These are phyloP conservation scores for Poliocrania exsul DNA, from an alignment of 2,797 vertebrate species.

Conservation along the genomic window DNA sequence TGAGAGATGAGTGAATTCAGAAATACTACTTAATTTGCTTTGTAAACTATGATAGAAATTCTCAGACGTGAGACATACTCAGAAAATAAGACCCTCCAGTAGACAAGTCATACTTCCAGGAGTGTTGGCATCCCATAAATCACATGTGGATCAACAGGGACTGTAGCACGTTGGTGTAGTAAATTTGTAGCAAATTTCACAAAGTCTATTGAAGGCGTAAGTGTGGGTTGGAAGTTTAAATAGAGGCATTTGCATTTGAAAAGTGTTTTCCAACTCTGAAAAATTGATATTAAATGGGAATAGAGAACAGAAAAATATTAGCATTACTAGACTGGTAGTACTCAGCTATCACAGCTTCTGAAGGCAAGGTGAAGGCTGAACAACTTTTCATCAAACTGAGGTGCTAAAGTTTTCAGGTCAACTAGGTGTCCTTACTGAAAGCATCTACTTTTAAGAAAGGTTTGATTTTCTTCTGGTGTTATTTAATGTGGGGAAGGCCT, in stretches of 20 bases:
- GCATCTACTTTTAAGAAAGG: not conserved
- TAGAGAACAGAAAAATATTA: not conserved
- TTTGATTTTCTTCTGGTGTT: not conserved
- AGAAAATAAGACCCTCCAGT: not conserved
- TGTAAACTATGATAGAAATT: not conserved
- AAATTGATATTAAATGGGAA: not conserved
- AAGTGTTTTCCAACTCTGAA: not conserved
- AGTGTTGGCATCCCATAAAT: not conserved
- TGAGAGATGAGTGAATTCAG: not conserved
- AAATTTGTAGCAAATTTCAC: not conserved
- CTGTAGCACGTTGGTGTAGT: not conserved
- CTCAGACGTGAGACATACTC: not conserved
- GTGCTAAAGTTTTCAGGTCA: not conserved
- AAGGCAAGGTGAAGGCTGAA: not conserved
- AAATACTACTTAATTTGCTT: not conserved
- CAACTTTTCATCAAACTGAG: not conserved
- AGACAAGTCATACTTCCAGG: not conserved
- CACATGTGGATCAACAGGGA: not conserved
- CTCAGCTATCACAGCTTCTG: not conserved
- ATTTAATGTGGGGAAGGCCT: not conserved
- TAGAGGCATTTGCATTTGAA: not conserved
- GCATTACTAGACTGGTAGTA: not conserved
- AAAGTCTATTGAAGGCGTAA: not conserved
- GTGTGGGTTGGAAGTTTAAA: not conserved
- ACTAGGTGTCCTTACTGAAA: not conserved